phyloP scores from a whole-genome alignment of 1,140 invertebrate species.

The Diploscapter pachys region DNA sequence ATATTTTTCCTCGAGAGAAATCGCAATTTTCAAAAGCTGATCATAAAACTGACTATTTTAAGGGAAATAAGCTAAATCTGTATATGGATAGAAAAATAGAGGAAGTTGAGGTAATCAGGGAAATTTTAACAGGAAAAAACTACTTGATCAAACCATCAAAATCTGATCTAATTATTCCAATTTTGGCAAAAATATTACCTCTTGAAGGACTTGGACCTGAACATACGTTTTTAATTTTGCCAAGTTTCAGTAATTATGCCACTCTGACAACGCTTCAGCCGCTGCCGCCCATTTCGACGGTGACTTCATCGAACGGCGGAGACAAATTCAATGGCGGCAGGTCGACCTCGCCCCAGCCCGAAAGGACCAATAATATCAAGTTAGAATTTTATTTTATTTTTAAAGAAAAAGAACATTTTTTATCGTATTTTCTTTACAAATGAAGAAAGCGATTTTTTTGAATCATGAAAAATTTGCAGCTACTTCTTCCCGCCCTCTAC shows the following conservation, averaged over 20 bases:
- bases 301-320: conserved; percentile 59
- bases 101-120: too few species aligned
- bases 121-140: background rate
- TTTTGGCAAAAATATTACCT: background rate
- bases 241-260: conserved; percentile 68
- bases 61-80: too few species aligned
- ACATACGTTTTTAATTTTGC: conserved; percentile 18
- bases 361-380: conserved; percentile 14
- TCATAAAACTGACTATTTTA: too few species aligned
- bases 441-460: background rate
- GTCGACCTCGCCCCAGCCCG: conserved; percentile 12
- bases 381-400: background rate
- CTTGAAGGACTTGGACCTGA: conserved; percentile 8
- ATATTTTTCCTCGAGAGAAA: too few species aligned
- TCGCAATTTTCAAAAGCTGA: too few species aligned
- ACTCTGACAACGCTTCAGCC: conserved; percentile 91
- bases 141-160: background rate
- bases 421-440: background rate
- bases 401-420: background rate
- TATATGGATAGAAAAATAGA: too few species aligned
- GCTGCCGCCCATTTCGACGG: conserved; percentile 91
- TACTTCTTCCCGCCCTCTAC: conserved; percentile 59
- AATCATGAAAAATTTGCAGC: conserved; percentile 15
- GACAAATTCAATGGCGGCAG: conserved; percentile 3
- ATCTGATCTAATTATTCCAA: conserved; percentile 16